phyloP scores from a whole-genome alignment of 2,113 vertebrate species.

The Ranitomeya imitator region DNA sequence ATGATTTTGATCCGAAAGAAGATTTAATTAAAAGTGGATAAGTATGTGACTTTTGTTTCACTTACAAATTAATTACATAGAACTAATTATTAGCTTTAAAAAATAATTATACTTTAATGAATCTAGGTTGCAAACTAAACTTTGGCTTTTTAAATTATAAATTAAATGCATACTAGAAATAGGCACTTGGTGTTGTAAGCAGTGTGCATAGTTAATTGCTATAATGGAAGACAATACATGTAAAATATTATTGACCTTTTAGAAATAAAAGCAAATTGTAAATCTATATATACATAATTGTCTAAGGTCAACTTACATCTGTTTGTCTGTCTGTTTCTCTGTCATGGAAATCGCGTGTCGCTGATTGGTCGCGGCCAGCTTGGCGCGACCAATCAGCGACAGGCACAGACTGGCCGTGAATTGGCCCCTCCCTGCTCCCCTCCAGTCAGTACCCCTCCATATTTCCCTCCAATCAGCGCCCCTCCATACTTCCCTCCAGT shows the following conservation, averaged over 20 bases:
- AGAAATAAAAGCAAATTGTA: not conserved
- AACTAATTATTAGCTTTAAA: conserved; percentile 29
- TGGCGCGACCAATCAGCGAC: too few species aligned
- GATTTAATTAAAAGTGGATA: conserved; percentile 26
- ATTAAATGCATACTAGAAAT: not conserved
- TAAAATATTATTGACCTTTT: conserved; percentile 1
- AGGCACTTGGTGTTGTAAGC: not conserved
- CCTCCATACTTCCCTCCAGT: too few species aligned
- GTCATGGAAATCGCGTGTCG: too few species aligned
- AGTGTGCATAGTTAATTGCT: not conserved
- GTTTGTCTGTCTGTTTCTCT: too few species aligned
- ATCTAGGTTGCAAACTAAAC: conserved; percentile 23
- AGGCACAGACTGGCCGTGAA: too few species aligned
- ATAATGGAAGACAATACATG: not conserved
- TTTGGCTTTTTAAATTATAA: not conserved
- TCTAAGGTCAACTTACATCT: too few species aligned
- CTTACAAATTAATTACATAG: conserved; percentile 40
- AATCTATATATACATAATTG: not conserved
- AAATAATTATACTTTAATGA: conserved; percentile 36
- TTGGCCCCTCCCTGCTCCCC: too few species aligned
- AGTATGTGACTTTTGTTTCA: conserved; percentile 31
- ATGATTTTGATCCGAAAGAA: not conserved
- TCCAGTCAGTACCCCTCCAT: too few species aligned
- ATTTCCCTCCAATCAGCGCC: too few species aligned
- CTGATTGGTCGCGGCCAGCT: too few species aligned